Conservation (phyloP, 2,888 invertebrate genomes). For the Hemistola chrysoprasaria region DNA sequence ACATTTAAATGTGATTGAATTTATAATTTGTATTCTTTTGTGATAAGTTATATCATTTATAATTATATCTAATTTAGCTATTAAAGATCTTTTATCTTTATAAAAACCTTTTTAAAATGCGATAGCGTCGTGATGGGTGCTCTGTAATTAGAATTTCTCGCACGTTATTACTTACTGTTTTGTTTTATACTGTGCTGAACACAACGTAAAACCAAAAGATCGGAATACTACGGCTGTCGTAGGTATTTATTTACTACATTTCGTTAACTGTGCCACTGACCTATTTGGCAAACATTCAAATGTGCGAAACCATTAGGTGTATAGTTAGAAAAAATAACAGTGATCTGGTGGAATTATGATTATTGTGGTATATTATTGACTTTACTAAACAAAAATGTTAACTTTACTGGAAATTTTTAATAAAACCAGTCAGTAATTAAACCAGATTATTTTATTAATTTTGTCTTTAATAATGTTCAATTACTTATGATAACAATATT, state of each 20-base stretch:
- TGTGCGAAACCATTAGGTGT: constrained; percentile 38
- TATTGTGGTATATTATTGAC: constrained; percentile 9
- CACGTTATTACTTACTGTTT: not conserved
- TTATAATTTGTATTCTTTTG: no score
- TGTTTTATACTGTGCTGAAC: constrained; percentile 2
- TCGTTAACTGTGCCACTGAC: constrained; percentile 52
- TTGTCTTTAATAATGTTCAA: no score
- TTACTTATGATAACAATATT: no score
- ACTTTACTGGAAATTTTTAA: constrained; percentile 7
- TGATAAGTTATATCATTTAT: no score
- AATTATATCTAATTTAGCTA: no score
- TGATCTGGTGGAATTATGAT: constrained; percentile 17
- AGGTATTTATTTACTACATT: constrained; percentile 40
- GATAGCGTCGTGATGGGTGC: no score
- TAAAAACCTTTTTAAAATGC: no score
- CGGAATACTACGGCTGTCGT: constrained; percentile 16
- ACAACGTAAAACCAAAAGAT: constrained; percentile 9
- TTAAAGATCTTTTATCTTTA: no score
- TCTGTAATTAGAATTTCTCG: no score
- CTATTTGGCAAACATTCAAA: constrained; percentile 60
- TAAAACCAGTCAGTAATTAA: no score
- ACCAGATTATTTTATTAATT: no score
- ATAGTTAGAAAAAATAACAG: constrained; percentile 38
- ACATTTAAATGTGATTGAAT: no score
- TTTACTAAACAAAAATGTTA: constrained; percentile 1